Evolutionary conservation across 2,888 invertebrate genomes (phyloP), one percentile per base, ranked within the genome.

Genomic region (Phyto melanocephala): DNA sequence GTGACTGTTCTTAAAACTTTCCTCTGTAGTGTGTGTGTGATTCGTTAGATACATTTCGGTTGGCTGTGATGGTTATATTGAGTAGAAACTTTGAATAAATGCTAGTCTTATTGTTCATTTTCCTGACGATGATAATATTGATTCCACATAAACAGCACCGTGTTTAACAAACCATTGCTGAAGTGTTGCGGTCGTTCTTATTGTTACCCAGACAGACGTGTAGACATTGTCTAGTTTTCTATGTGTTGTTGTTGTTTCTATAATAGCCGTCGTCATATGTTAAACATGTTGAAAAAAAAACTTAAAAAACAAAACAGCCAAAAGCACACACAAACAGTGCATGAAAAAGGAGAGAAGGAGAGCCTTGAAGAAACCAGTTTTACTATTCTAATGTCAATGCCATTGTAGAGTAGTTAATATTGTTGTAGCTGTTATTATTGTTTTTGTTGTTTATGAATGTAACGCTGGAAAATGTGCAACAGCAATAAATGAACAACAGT

Each of bases 321-420:
- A 75, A 52, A 37, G 54, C 70, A 67, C 42, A 54, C 74, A 42
- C 15, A 33, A 37, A 58, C 28, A 83, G 42, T 40, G 20, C 47
- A 60, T 60, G 45, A 50, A 58, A 71, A 28, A 28, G 28, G 6
- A 28, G 6, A 28, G 28, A 28, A 58, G 81, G 85, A 87, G 86
- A 88, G 88, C 90, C 90, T 90, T 90, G 90, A 90, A 88, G 87
- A 89, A 90, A 90, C 90, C 89, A 88, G 90, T 90, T 89, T 83
- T 80, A 85, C 85, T 86, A 86, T 89, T 90, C 90, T 90, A 90
- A 90, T 90, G 90, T 90, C 90, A 90, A 90, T 90, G 90, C 88
- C 90, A 90, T 88, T 87, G 87, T n/a, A 37, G 37, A 79, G 62
- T 56, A 28, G 58, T 42, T 20, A 62, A 15, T 68, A 20, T 60